Evolutionary conservation across 2,113 vertebrate genomes (phyloP).

Genomic region (Coptodon rendalli): DNA sequence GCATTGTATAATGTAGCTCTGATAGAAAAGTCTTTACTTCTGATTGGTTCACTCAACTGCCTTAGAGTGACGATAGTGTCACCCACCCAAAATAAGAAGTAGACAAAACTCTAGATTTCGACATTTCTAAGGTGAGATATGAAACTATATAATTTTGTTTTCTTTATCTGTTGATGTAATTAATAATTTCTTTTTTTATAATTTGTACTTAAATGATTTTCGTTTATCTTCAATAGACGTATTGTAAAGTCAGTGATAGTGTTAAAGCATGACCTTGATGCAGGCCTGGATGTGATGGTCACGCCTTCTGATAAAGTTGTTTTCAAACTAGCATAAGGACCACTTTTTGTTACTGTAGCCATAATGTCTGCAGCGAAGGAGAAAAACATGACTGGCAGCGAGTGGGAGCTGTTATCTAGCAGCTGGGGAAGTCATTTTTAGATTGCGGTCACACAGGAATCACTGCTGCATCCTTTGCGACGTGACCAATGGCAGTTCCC

Average conservation of each 20-base stretch:
- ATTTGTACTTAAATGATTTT: not conserved
- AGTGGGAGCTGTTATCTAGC: slow-evolving; percentile 63
- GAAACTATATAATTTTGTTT: not conserved
- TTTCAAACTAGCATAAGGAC: slow-evolving; percentile 39
- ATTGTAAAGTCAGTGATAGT: slow-evolving; percentile 14
- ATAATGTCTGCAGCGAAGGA: slow-evolving; percentile 55
- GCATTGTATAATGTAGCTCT: not conserved
- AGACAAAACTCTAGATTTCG: not conserved
- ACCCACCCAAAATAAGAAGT: not conserved
- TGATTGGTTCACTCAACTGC: not conserved
- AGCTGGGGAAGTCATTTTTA: slow-evolving; percentile 68
- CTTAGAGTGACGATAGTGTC: not conserved
- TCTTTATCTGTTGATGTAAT: not conserved
- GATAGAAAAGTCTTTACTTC: not conserved
- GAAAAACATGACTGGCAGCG: slow-evolving; percentile 52
- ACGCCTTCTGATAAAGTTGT: slow-evolving; percentile 56
- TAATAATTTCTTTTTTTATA: not conserved
- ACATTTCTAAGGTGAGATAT: not conserved
- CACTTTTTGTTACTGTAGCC: slow-evolving; percentile 44
- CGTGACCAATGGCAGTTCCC: slow-evolving; percentile 71
- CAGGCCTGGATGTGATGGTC: slow-evolving; percentile 19
- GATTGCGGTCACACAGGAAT: slow-evolving; percentile 67
- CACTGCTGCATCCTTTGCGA: slow-evolving; percentile 50
- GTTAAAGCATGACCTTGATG: slow-evolving; percentile 38
- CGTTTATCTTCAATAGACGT: not conserved